Percentiles rank a stretch among this genome's conserved stretches.
These are phyloP conservation scores for Paracentrotus lividus DNA, from an alignment of 53 echinoderm and acorn worm species.

Conservation along the genomic window DNA sequence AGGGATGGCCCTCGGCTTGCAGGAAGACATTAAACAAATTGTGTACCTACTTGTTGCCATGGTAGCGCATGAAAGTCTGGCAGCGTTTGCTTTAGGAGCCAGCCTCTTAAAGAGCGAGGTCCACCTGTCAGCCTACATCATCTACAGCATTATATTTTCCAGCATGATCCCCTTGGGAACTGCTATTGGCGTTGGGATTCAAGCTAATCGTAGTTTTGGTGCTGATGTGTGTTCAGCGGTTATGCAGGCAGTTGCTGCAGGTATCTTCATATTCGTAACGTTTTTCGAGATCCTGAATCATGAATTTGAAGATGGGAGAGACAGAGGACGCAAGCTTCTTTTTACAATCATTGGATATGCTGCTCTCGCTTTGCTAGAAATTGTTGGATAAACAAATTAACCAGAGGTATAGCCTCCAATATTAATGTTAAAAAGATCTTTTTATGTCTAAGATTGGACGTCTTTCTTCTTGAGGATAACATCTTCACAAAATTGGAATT, in stretches of 20 bases:
- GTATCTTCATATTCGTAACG: conserved; percentile 97
- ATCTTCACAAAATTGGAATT: too few relatives aligned
- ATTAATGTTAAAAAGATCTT: too few relatives aligned
- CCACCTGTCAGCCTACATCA: conserved; percentile 55
- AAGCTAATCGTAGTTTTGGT: conserved; percentile 72
- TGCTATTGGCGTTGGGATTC: conserved; percentile 84
- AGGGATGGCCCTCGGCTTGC: conserved; percentile 96
- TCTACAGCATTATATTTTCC: conserved; percentile 84
- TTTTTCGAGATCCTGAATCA: conserved; percentile 97
- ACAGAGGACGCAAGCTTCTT: conserved; percentile 81
- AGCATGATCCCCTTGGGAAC: conserved; percentile 94
- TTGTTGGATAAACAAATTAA: conserved; percentile 67
- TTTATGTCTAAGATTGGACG: too few relatives aligned
- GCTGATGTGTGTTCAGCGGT: conserved; percentile 85
- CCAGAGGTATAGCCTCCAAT: background rate
- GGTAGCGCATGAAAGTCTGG: conserved; percentile 93
- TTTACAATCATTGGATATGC: conserved; percentile 79
- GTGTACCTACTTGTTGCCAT: conserved; percentile 90
- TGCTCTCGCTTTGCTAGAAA: conserved; percentile 84
- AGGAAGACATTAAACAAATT: conserved; percentile 82
- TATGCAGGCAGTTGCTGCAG: conserved; percentile 94
- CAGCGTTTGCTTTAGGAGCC: conserved; percentile 92
- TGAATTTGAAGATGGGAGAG: conserved; percentile 86
- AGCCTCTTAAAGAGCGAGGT: conserved; percentile 86
- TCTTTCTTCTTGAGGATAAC: too few relatives aligned